Evolutionary conservation across 2,113 vertebrate species (phyloP).

Genomic region (Seriola aureovittata): DNA sequence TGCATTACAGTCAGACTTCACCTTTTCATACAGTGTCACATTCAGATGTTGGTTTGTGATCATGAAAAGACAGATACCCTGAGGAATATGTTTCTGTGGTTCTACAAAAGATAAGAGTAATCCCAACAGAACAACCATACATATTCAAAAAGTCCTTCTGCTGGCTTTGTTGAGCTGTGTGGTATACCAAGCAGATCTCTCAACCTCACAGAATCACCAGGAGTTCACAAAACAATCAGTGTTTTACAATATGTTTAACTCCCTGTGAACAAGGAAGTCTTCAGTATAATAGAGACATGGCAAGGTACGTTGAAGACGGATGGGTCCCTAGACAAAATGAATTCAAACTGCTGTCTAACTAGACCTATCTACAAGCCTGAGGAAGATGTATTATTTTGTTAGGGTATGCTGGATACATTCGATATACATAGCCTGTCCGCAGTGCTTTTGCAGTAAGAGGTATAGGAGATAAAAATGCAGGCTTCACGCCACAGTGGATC

Average conservation of each 20-base stretch:
- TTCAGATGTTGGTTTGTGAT: slow-evolving; percentile 73
- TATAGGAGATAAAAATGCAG: slow-evolving; percentile 19
- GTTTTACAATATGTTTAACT: slow-evolving; percentile 63
- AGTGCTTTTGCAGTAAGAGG: slow-evolving; percentile 18
- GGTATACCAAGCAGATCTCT: slow-evolving; percentile 51
- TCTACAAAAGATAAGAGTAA: slow-evolving; percentile 81
- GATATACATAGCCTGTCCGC: slow-evolving; percentile 50
- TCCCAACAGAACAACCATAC: slow-evolving; percentile 87
- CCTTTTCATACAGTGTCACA: slow-evolving; percentile 43
- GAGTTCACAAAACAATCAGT: slow-evolving; percentile 61
- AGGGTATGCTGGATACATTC: slow-evolving; percentile 50
- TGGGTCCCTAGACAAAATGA: slow-evolving; percentile 51
- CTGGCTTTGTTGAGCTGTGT: slow-evolving; percentile 52
- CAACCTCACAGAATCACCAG: slow-evolving; percentile 39
- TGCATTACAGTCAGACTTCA: slow-evolving; percentile 38
- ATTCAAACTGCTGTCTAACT: slow-evolving; percentile 66
- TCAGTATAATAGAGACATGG: slow-evolving; percentile 27
- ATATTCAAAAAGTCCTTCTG: slow-evolving; percentile 84
- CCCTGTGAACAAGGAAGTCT: slow-evolving; percentile 45
- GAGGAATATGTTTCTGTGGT: slow-evolving; percentile 74
- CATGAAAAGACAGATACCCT: slow-evolving; percentile 78
- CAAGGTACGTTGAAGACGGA: slow-evolving; percentile 48
- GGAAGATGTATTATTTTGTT: slow-evolving; percentile 67
- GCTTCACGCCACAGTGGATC: slow-evolving; percentile 29
- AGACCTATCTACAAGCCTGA: slow-evolving; percentile 61